Base-by-base conservation (phyloP, 1,140 invertebrate species). In the silkworm (Bombyx mori) region DNA sequence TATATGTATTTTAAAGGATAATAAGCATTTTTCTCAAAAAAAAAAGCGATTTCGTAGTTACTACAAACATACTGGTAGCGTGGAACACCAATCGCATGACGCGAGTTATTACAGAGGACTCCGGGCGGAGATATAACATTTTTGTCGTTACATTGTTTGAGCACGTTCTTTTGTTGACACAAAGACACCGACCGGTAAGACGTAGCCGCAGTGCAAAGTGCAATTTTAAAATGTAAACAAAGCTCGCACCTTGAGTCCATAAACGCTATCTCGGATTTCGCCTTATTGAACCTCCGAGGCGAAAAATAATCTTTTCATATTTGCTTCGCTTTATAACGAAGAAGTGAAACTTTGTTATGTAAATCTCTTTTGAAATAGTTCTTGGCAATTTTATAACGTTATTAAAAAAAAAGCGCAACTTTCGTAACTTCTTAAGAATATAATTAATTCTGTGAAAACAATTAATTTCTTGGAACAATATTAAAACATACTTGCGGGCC, bases 171-270 rank as follows among this genome's bases (percentile, higher is more conserved):
- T 64, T 70, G 77, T 77, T 71, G 74, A 77, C 71, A 69, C 73
- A 71, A 74, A 74, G 66, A 71, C 63, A 58, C 55, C 65, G 68
- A 58, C 55, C 65, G 68, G 68, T 67, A 65, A 76, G 69, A 71
- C 68, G 69, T 62, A 62, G 75, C 69, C 64, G 68, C 71, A 69
- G 69, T 80, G 76, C 77, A 81, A 79, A 82, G 77, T 82, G 78
- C 77, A 82, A 85, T 84, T 85, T 85, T 81, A 77, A 77, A 85
- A 77, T 76, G 78, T 81, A 85, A 85, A 85, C 79, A 81, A 78
- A 77, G 73, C 65, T 62, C 68, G 68, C 67, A 74, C 73, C 77
- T 77, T 70, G 65, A 73, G 66, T 73, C 68, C 71, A 70, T 75
- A 76, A 79, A 78, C 73, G 69, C 58, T 76, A 71, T 75, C 73